Percentiles rank a stretch among this genome's conserved stretches.
Evolutionary conservation across 2,888 invertebrate species (phyloP).

Genomic region (Choreutis nemorana): DNA sequence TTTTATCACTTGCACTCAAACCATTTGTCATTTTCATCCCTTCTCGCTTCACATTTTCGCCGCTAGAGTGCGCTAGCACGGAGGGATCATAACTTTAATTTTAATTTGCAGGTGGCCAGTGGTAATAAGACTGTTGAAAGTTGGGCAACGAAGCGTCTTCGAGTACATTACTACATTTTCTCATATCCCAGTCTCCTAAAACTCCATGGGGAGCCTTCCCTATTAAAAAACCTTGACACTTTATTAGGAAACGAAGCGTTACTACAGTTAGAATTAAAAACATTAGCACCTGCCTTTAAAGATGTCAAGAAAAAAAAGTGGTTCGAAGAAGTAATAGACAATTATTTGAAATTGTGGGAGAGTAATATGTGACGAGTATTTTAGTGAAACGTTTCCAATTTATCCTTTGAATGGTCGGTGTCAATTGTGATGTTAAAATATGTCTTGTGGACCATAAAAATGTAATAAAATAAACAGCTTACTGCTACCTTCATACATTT

Average conservation of each 20-base stretch:
- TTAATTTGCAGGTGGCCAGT: slow-evolving; percentile 68
- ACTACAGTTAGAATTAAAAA: slow-evolving; percentile 81
- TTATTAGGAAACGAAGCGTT: slow-evolving; percentile 84
- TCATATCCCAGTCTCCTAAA: slow-evolving; percentile 82
- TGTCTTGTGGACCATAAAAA: too few species aligned
- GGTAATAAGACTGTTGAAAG: slow-evolving; percentile 79
- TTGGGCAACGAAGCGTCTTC: slow-evolving; percentile 77
- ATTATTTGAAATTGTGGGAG: slow-evolving; percentile 90
- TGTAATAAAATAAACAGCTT: too few species aligned
- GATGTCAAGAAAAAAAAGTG: slow-evolving; percentile 78
- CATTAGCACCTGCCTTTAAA: slow-evolving; percentile 80
- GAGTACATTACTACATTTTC: slow-evolving; percentile 81
- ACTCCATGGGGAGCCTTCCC: slow-evolving; percentile 78
- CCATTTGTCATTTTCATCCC: too few species aligned
- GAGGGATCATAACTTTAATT: slow-evolving; percentile 1
- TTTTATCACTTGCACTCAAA: too few species aligned
- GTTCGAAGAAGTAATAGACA: slow-evolving; percentile 90
- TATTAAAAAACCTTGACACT: slow-evolving; percentile 74
- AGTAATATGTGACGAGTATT: slow-evolving; percentile 75
- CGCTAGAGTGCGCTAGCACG: too few species aligned
- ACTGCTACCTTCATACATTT: too few species aligned
- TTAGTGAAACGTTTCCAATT: too few species aligned
- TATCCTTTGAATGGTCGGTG: too few species aligned
- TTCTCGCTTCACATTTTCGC: too few species aligned
- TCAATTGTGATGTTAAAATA: too few species aligned